Conservation (phyloP, 2,797 vertebrate genomes). For the Pitangus sulphuratus region DNA sequence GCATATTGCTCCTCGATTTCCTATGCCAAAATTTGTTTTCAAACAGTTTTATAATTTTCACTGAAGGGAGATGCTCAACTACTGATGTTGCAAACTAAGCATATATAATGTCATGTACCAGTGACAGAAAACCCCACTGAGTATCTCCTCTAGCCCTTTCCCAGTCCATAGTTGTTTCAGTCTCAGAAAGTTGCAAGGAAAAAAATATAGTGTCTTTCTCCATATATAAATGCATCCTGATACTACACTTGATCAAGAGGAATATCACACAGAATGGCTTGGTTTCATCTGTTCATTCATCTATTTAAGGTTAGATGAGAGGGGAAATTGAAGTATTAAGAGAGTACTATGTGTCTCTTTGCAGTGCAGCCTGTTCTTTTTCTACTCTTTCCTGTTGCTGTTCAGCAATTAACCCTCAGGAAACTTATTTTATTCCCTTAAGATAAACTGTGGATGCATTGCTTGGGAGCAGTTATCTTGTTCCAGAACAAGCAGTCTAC, state of each 20-base stretch:
- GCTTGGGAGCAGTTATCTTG: not conserved
- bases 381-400: not conserved
- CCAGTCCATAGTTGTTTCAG: not conserved
- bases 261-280: not conserved
- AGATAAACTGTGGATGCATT: not conserved
- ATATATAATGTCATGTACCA: not conserved
- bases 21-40: too few relatives aligned
- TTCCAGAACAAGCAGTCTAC: not conserved
- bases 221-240: not conserved
- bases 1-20: too few relatives aligned
- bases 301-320: not conserved
- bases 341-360: not conserved
- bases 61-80: not conserved
- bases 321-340: not conserved
- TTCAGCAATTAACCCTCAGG: not conserved
- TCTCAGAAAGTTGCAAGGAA: not conserved
- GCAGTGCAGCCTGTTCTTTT: not conserved
- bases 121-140: not conserved
- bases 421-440: not conserved
- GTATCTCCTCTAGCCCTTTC: not conserved
- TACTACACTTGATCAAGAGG: not conserved
- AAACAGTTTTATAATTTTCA: not conserved
- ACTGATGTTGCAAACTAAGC: rapidly evolving
- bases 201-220: not conserved
- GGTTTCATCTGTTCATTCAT: not conserved